phyloP scores from a whole-genome alignment of 2,797 vertebrate species.

The Botia almorhae region DNA sequence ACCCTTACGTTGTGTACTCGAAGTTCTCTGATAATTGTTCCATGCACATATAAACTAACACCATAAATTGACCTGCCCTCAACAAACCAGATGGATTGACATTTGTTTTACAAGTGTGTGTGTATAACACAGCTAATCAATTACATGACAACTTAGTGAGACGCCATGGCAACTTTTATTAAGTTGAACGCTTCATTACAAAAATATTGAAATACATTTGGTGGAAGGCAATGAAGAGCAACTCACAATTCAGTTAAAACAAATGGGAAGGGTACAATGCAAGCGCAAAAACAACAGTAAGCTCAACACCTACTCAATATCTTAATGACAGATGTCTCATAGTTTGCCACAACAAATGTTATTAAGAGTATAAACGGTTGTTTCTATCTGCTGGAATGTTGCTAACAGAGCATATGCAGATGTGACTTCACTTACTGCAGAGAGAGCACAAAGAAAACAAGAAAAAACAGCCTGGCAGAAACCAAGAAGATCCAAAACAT shows the following conservation, averaged over 20 bases:
- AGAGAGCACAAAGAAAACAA: not conserved
- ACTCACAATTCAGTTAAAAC: slow-evolving; percentile 38
- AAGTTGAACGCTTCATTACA: slow-evolving; percentile 56
- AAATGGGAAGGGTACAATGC: not conserved
- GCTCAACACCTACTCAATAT: slow-evolving; percentile 13
- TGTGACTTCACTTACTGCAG: slow-evolving; percentile 1
- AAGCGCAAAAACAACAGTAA: slow-evolving; percentile 26
- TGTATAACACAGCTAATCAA: too few species aligned
- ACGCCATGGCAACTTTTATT: slow-evolving; percentile 59
- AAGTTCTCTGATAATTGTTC: too few species aligned
- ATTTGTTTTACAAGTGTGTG: too few species aligned
- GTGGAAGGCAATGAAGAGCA: slow-evolving; percentile 50
- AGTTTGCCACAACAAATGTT: slow-evolving; percentile 27
- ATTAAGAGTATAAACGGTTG: slow-evolving; percentile 16
- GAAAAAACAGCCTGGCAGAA: slow-evolving; percentile 32
- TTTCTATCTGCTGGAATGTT: slow-evolving; percentile 55
- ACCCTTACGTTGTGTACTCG: too few species aligned
- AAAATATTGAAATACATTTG: slow-evolving; percentile 60
- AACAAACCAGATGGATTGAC: too few species aligned
- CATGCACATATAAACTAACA: too few species aligned
- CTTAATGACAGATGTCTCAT: slow-evolving; percentile 8
- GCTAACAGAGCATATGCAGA: slow-evolving; percentile 31
- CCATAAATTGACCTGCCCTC: too few species aligned
- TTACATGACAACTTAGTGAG: not conserved
- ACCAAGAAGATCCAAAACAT: slow-evolving; percentile 39